Base-by-base conservation (phyloP, 64 coral and sea anemone genomes). In the Cladopsammia gracilis region DNA sequence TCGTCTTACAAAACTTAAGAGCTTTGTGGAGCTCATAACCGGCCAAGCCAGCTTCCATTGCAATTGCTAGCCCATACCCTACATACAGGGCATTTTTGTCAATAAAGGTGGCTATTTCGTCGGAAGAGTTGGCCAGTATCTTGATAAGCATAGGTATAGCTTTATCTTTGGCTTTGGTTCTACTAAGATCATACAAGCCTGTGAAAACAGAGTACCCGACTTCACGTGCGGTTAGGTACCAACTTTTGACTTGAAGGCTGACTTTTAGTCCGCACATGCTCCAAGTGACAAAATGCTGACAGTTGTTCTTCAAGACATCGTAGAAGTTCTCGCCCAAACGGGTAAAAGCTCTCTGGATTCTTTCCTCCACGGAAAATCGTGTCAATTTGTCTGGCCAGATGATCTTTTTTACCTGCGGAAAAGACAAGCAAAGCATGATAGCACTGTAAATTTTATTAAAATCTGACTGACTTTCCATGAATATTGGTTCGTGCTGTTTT, bases 271-370 rank as follows among this genome's bases (percentile, higher is more conserved):
- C 91, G 71, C 83, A 80, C 25, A 67, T 87, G 83, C 83, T 43
- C 91, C 90, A 92, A 13, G 77, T 62, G 50, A 83, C 67, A 22
- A 91, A 91, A n/a, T 71, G 64, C 23, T 91, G 82, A 48, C 91
- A 93, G 91, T 93, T 93, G 91, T 93, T 93, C 69, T 44, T 86
- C 7, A 78, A 5, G 7, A 79, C 0, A 54, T 93, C 73, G 19
- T 70, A 93, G n/a, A 10, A 77, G 0, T 19, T 47, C 11, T 93
- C 91, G 34, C 48, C 42, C 14, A 52, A 0, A 54, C 91, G 44
- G 12, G n/a, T 71, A 24, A 34, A 10, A 44, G 89, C 89, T 48
- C 89, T 76, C 19, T 34, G 3, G 10, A 82, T 83, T 9, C 60
- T 68, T 23, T 91, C 77, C 11, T 82, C 52, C 20, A 60, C 47